Base-by-base conservation (phyloP, 1,140 invertebrate genomes). In the Varroa destructor region DNA sequence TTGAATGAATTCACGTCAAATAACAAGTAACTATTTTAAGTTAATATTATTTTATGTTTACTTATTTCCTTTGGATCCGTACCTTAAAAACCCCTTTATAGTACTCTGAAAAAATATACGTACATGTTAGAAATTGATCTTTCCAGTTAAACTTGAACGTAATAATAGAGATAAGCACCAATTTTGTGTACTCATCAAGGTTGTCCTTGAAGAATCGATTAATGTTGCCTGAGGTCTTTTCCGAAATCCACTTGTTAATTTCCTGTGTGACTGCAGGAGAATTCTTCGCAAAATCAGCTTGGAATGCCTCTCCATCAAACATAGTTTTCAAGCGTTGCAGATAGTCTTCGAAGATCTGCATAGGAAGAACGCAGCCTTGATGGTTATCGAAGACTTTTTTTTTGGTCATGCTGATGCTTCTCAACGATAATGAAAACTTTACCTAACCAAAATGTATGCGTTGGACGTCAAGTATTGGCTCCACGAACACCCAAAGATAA, bases 61-160 rank as follows among this genome's bases (percentile, higher is more conserved):
- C 8, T 3, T 8, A 8, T 8, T 51, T 51, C 4, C 8, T 8
- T 8, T 51, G 4, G 46, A 51, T 51, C 8, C 8, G 46, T 51
- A 8, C 46, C 46, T 51, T 51, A 51, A 8, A 51, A 51, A 8
- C 8, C 4, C 8, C 8, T 5, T 51, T 51, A 51, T 51, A 5
- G 46, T 51, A 8, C 46, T 8, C 8, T 51, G 8, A 8, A 51
- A 51, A 8, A 12, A 5, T 58, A 36, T 12, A 36, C 57, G 12
- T 46, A 67, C 61, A 12, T 40, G 61, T 40, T 2, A 43, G 61
- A 37, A 67, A 67, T 4, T 40, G 61, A 8, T 67, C 61, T 37
- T 67, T 67, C 61, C 61, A 67, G 12, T 67, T 40, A 67, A 67
- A 67, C 37, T 67, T 67, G 61, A 67, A 67, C 12, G 61, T 67